Conservation (phyloP, 2,888 invertebrate species). For the Mesorhabditis sp. region DNA sequence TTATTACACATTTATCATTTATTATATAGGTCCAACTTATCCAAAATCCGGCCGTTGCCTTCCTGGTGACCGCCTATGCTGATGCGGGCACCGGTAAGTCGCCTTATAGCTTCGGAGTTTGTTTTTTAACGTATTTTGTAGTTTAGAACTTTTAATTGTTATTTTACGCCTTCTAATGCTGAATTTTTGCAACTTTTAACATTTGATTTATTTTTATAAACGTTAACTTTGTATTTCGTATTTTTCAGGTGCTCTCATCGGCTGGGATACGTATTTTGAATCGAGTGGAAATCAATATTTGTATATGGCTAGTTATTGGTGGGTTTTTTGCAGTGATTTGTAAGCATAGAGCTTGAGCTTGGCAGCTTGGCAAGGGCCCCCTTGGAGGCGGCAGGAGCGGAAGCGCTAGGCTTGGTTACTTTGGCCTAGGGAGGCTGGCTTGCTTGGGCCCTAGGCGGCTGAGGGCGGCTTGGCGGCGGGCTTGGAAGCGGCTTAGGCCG, state of each 20-base stretch:
- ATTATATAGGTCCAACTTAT: background rate
- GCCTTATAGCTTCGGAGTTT: background rate
- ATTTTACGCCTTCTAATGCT: conserved; percentile 1
- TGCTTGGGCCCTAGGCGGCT: no score
- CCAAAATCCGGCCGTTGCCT: conserved; percentile 26
- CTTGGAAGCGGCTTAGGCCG: no score
- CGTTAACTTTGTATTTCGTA: background rate
- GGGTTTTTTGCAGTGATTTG: no score
- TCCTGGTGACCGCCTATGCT: conserved; percentile 31
- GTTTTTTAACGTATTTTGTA: conserved; percentile 2
- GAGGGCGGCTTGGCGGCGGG: no score
- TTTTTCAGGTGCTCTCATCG: conserved; percentile 29
- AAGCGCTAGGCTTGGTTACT: no score
- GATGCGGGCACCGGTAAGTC: conserved; percentile 26
- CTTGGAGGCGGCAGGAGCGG: no score
- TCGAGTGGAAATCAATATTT: background rate
- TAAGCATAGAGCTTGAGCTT: no score
- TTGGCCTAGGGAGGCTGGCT: no score
- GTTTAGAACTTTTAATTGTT: background rate
- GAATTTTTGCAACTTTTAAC: background rate
- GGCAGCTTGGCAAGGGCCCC: no score
- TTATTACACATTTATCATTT: no score
- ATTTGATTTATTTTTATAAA: background rate
- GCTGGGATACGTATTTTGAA: conserved; percentile 34
- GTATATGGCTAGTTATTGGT: conserved; percentile 1